Evolutionary conservation across 2,888 invertebrate species (phyloP).

Genomic region (Chrysolina americana): DNA sequence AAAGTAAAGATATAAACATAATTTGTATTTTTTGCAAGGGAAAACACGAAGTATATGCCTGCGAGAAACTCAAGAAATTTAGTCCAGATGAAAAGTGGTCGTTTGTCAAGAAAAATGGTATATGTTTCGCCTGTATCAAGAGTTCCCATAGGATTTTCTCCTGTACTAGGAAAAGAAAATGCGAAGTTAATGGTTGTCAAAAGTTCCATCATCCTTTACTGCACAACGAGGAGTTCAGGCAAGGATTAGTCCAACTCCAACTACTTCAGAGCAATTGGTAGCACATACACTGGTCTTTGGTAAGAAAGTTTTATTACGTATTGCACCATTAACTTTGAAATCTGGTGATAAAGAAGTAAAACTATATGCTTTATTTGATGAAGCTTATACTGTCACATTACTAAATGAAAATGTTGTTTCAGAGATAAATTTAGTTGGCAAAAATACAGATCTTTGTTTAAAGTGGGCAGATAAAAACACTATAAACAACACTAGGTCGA

Average conservation of each 20-base stretch:
- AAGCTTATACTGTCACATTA: not conserved
- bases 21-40: not conserved
- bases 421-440: not conserved
- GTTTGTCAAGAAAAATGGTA: not conserved
- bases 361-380: constrained; percentile 1
- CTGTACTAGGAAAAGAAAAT: not conserved
- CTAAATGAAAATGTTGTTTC: constrained; percentile 1
- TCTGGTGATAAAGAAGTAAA: not conserved
- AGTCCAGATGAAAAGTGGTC: not conserved
- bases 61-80: not conserved
- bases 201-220: constrained; percentile 4
- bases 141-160: not conserved
- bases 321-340: not conserved
- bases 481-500: not conserved
- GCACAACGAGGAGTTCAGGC: not conserved
- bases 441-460: not conserved
- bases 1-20: not conserved
- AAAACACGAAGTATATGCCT: not conserved
- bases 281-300: not conserved
- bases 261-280: not conserved
- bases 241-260: not conserved
- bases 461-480: not conserved
- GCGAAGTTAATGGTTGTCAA: not conserved
- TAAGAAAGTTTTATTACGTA: not conserved
- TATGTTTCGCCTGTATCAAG: not conserved